Percentiles rank a stretch among this genome's conserved stretches.
Evolutionary conservation across 2,113 vertebrate species (phyloP).

Genomic region (Antechinus stuartii): DNA sequence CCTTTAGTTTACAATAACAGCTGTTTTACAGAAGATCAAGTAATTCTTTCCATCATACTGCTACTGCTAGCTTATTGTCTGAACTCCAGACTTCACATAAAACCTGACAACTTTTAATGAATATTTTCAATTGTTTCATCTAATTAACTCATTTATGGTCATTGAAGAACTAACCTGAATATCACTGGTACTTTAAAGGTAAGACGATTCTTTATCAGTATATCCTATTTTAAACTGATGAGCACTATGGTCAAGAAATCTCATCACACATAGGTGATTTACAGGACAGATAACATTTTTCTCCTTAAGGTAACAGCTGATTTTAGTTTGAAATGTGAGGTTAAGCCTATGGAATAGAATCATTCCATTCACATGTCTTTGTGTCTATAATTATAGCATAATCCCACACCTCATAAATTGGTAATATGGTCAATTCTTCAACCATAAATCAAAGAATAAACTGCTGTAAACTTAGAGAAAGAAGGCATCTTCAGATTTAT

Average conservation of each 20-base stretch:
- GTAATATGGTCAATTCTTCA: not conserved
- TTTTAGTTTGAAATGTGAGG: not conserved
- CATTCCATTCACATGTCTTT: not conserved
- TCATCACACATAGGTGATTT: not conserved
- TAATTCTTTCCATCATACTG: conserved; percentile 40
- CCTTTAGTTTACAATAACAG: conserved; percentile 43
- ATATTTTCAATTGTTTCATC: not conserved
- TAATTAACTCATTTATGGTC: not conserved
- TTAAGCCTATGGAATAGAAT: not conserved
- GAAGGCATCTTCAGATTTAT: not conserved
- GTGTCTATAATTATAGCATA: not conserved
- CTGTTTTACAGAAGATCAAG: conserved; percentile 46
- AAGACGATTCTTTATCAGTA: not conserved
- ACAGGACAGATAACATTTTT: not conserved
- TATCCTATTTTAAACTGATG: not conserved
- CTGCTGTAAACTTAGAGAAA: not conserved
- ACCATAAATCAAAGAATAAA: not conserved
- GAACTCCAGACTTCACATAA: not conserved
- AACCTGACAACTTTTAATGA: not conserved
- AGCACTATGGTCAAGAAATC: not conserved
- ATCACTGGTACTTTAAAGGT: not conserved
- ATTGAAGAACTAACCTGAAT: not conserved
- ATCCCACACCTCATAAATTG: not conserved
- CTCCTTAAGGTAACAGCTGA: not conserved
- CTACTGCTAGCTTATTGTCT: not conserved